A percentile compares a stretch with the other conserved stretches of the same genome.
Conservation (phyloP, 2,797 vertebrate genomes). For the Sebastes dallii region DNA sequence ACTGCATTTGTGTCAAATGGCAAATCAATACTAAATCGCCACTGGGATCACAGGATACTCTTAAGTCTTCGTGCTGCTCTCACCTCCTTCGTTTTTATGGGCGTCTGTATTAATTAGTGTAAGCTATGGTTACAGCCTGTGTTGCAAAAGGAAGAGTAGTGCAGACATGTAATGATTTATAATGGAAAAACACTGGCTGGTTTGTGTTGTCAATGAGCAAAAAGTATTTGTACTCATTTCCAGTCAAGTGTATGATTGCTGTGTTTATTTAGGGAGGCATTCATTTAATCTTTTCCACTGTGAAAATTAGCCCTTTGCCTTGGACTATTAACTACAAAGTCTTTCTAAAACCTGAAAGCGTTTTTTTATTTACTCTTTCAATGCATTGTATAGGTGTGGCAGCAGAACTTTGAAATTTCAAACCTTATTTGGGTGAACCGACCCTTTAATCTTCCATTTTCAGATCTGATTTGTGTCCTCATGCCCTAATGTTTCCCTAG, state of each 20-base stretch:
- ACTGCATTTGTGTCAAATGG: slow-evolving; percentile 53
- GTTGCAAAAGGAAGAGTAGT: slow-evolving; percentile 40
- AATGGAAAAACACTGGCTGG: slow-evolving; percentile 57
- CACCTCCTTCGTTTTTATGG: slow-evolving; percentile 9
- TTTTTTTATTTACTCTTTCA: background rate
- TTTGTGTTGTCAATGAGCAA: slow-evolving; percentile 65
- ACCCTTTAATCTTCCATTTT: background rate
- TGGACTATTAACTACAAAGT: slow-evolving; percentile 23
- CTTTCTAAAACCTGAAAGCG: slow-evolving; percentile 14
- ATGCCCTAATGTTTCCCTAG: background rate
- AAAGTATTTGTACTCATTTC: slow-evolving; percentile 61
- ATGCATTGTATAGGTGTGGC: background rate
- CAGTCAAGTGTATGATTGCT: slow-evolving; percentile 64
- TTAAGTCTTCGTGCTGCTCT: slow-evolving; percentile 17
- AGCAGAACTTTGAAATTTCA: background rate
- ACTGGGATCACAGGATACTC: slow-evolving; percentile 11
- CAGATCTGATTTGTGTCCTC: background rate
- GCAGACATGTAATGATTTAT: slow-evolving; percentile 71
- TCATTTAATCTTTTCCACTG: slow-evolving; percentile 48
- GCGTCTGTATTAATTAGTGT: slow-evolving; percentile 53
- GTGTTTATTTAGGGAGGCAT: slow-evolving; percentile 53
- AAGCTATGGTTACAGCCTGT: slow-evolving; percentile 24
- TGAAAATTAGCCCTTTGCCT: slow-evolving; percentile 21
- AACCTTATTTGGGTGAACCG: background rate
- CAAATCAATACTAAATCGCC: slow-evolving; percentile 64